Percentiles rank a stretch among this genome's conserved stretches.
phyloP scores from a whole-genome alignment of 2,797 vertebrate genomes.

The Gallirallus australis region DNA sequence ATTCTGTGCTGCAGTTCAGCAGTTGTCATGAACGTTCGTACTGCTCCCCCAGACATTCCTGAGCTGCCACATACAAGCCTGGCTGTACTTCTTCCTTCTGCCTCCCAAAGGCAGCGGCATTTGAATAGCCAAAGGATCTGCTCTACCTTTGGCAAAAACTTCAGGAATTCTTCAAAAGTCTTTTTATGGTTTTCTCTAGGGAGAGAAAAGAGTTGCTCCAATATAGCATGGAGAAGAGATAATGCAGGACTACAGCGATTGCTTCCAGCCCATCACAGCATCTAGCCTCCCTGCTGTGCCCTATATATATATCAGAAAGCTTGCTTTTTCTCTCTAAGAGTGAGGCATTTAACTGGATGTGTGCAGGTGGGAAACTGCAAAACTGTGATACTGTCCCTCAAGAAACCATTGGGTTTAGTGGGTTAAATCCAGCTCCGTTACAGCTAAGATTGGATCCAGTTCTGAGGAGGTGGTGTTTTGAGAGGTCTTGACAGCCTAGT shows the following conservation, averaged over 20 bases:
- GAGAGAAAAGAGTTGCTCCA: neutral
- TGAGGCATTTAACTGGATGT: neutral
- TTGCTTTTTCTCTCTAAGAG: neutral
- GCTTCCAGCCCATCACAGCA: neutral
- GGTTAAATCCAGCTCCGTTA: neutral
- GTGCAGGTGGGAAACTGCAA: neutral
- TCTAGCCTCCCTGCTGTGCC: neutral
- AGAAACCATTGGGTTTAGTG: neutral
- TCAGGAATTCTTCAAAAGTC: neutral
- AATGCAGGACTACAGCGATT: neutral
- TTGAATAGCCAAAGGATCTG: neutral
- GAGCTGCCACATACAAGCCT: neutral
- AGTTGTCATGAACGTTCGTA: accelerated
- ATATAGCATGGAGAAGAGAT: neutral
- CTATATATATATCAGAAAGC: neutral
- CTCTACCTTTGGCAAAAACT: neutral
- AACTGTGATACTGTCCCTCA: neutral
- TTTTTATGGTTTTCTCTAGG: neutral
- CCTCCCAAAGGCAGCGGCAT: neutral
- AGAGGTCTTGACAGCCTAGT: neutral
- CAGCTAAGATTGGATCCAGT: neutral
- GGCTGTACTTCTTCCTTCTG: neutral
- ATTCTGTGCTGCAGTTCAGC: neutral
- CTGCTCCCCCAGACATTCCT: neutral
- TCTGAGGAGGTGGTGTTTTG: neutral